A percentile compares a stretch with the other conserved stretches of the same genome.
Conservation (phyloP, 2,888 invertebrate species). For the Drosophila nigritarsus region DNA sequence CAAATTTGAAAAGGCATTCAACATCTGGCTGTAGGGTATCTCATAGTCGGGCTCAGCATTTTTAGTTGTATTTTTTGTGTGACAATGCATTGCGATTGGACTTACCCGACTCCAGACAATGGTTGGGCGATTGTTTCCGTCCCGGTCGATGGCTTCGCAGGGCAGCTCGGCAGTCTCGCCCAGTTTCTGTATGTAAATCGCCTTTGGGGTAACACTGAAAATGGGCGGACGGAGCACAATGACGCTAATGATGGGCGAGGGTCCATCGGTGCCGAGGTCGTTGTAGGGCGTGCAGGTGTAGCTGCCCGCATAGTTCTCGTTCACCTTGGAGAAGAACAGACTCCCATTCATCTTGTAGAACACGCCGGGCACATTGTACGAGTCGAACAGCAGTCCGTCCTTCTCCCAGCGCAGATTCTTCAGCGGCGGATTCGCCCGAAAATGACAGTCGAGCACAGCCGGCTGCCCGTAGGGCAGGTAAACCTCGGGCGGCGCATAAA, state of each 20-base stretch:
- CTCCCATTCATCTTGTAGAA: slow-evolving; percentile 94
- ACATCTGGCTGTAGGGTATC: not conserved
- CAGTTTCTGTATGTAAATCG: slow-evolving; percentile 92
- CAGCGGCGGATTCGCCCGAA: slow-evolving; percentile 95
- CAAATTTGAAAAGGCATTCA: not conserved
- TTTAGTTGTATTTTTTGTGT: not conserved
- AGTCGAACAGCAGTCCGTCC: slow-evolving; percentile 95
- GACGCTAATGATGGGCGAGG: slow-evolving; percentile 93
- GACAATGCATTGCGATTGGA: slow-evolving; percentile 40
- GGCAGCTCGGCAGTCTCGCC: slow-evolving; percentile 93
- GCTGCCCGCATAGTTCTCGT: slow-evolving; percentile 93
- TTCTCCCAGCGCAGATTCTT: slow-evolving; percentile 97
- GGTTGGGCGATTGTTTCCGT: slow-evolving; percentile 88
- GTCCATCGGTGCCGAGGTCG: slow-evolving; percentile 93
- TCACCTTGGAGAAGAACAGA: slow-evolving; percentile 92
- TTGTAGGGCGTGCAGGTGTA: slow-evolving; percentile 97
- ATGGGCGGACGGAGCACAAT: slow-evolving; percentile 94
- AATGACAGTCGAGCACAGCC: slow-evolving; percentile 95
- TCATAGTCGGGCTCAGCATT: not conserved
- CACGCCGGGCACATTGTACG: slow-evolving; percentile 94
- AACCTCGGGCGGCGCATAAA: slow-evolving; percentile 93
- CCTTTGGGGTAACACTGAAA: slow-evolving; percentile 92
- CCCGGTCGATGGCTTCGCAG: slow-evolving; percentile 91
- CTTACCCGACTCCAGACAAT: slow-evolving; percentile 90
- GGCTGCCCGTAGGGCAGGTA: slow-evolving; percentile 93